Percentiles rank a stretch among this genome's conserved stretches.
phyloP scores from a whole-genome alignment of 1,140 invertebrate species.

The Vanessa atalanta region DNA sequence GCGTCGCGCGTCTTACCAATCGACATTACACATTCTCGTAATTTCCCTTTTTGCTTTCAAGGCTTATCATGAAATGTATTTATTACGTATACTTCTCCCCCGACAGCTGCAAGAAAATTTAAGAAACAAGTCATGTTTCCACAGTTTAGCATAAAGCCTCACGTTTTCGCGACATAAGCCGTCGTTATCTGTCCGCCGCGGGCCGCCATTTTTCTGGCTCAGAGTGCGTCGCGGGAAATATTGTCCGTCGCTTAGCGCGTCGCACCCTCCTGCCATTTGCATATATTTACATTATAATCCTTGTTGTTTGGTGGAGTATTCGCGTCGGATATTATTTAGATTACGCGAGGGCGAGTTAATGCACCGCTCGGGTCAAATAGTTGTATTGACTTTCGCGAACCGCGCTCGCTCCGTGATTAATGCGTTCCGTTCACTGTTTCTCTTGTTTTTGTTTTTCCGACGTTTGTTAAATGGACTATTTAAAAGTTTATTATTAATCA shows the following conservation, averaged over 20 bases:
- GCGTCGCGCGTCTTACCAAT: background rate
- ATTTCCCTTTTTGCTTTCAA: background rate
- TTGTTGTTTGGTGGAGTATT: constrained; percentile 46
- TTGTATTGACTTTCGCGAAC: constrained; percentile 45
- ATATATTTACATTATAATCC: constrained; percentile 66
- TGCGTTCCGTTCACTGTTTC: constrained; percentile 30
- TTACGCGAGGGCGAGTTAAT: constrained; percentile 26
- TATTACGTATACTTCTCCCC: constrained; percentile 38
- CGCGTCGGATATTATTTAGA: constrained; percentile 42
- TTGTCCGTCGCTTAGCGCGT: constrained; percentile 45
- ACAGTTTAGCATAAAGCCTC: constrained; percentile 67
- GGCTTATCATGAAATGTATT: constrained; percentile 38
- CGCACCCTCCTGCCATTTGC: constrained; percentile 47
- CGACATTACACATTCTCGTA: background rate
- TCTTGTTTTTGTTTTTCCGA: constrained; percentile 32
- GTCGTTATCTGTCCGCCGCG: constrained; percentile 60
- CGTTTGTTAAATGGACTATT: constrained; percentile 32
- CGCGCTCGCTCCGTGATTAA: constrained; percentile 39
- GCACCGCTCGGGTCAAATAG: constrained; percentile 33
- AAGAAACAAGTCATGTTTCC: constrained; percentile 67
- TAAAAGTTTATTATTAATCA: constrained; percentile 19
- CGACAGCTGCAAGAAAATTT: constrained; percentile 30
- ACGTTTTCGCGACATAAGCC: constrained; percentile 66
- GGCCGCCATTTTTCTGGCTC: constrained; percentile 60
- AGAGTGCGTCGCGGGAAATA: constrained; percentile 46